phyloP scores from a whole-genome alignment of 1,140 invertebrate genomes.

The Centruroides vittatus region DNA sequence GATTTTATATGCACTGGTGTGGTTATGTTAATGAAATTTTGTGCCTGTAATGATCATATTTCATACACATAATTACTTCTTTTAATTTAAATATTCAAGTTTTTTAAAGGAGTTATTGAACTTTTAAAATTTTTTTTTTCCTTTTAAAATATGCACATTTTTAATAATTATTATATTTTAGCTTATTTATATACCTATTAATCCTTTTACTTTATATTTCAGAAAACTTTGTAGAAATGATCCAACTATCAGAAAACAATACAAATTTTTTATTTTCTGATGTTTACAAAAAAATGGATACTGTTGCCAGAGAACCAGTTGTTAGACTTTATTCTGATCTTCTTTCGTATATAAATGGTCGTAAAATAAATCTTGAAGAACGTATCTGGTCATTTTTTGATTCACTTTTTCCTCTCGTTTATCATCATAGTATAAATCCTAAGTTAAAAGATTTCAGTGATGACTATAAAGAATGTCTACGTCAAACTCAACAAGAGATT shows the following conservation, averaged over 20 bases:
- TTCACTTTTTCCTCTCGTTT: constrained; percentile 66
- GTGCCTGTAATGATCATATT: no score
- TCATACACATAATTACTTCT: no score
- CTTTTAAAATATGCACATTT: no score
- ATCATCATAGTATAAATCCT: constrained; percentile 47
- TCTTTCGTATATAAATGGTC: constrained; percentile 40
- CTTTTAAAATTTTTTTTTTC: no score
- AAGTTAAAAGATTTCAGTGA: constrained; percentile 43
- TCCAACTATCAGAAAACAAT: constrained; percentile 60
- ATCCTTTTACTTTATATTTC: constrained; percentile 33
- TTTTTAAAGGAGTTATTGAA: no score
- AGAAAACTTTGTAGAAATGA: constrained; percentile 56
- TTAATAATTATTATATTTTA: no score
- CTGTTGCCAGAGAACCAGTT: constrained; percentile 44
- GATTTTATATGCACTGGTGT: no score
- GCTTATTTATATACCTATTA: no score
- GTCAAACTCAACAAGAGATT: constrained; percentile 51
- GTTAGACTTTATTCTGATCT: constrained; percentile 51
- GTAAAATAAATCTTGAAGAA: constrained; percentile 37
- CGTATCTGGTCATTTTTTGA: constrained; percentile 60
- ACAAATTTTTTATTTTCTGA: constrained; percentile 55
- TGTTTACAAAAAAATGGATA: constrained; percentile 53
- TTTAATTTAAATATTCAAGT: no score
- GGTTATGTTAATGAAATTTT: no score
- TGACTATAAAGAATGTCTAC: constrained; percentile 59